phyloP scores from a whole-genome alignment of 2,797 vertebrate genomes.

The Poeciliopsis infans region DNA sequence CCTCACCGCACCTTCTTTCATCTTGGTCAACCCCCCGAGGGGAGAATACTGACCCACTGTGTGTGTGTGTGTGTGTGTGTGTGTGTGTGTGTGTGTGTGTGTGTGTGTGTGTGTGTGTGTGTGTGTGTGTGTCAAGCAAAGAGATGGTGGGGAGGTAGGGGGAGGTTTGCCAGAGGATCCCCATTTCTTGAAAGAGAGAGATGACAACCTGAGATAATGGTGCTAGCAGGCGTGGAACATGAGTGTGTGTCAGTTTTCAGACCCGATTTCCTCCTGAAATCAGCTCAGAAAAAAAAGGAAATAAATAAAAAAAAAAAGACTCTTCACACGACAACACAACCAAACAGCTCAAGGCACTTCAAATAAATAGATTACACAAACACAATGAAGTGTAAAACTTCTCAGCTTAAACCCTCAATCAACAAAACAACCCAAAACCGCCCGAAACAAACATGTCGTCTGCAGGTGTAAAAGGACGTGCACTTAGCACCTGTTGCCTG shows the following conservation, averaged over 20 bases:
- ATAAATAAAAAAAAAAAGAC: too few species aligned
- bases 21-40: conserved; percentile 69
- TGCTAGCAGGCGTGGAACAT: conserved; percentile 21
- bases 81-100: conserved; percentile 25
- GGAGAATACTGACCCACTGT: conserved; percentile 76
- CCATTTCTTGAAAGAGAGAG: conserved; percentile 69
- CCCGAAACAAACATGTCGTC: not conserved
- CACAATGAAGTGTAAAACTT: not conserved
- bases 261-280: conserved; percentile 8
- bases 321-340: not conserved
- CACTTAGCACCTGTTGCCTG: not conserved
- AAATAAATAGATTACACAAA: not conserved
- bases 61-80: conserved; percentile 59
- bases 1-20: conserved; percentile 78
- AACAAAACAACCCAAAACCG: not conserved
- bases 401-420: not conserved
- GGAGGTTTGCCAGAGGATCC: conserved; percentile 59
- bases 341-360: not conserved
- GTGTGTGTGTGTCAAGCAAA: conserved; percentile 40
- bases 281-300: conserved; percentile 16
- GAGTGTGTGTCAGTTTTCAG: conserved; percentile 9
- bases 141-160: conserved; percentile 8
- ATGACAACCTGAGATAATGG: conserved; percentile 75
- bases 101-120: not conserved
- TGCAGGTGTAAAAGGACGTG: not conserved